A percentile compares a stretch with the other conserved stretches of the same genome.
Evolutionary conservation across 1,140 invertebrate genomes (phyloP).

Genomic region (Coptotermes formosanus): DNA sequence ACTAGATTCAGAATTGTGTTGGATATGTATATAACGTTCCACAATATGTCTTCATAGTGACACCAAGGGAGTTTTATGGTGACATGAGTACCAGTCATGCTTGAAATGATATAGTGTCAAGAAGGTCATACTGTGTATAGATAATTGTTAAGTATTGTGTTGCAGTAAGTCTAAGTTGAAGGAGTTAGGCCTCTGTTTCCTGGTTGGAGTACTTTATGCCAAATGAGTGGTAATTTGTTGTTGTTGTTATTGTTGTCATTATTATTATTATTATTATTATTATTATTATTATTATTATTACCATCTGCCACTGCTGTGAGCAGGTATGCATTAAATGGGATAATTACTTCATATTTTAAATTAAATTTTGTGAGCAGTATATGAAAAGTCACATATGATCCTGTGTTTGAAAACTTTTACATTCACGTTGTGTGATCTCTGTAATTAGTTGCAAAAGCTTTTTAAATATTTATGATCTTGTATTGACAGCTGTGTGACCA

Average conservation of each 20-base stretch:
- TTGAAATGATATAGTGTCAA: neutral
- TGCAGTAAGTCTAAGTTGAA: neutral
- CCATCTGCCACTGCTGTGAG: neutral
- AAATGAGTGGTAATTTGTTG: neutral
- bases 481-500: neutral
- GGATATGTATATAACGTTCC: neutral
- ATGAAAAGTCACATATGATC: neutral
- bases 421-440: neutral
- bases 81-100: neutral
- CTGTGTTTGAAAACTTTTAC: neutral
- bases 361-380: neutral
- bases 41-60: neutral
- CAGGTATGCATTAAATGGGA: neutral
- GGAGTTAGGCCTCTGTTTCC: neutral
- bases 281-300: neutral
- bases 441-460: neutral
- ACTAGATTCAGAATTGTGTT: neutral
- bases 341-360: neutral
- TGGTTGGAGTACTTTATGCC: neutral
- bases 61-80: neutral
- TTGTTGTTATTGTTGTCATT: neutral
- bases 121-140: neutral
- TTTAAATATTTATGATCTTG: neutral
- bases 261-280: constrained; percentile 10
- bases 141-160: neutral